A percentile compares a stretch with the other conserved stretches of the same genome.
Conservation (phyloP, 2,888 invertebrate species). For the Pseudoips prasinana region DNA sequence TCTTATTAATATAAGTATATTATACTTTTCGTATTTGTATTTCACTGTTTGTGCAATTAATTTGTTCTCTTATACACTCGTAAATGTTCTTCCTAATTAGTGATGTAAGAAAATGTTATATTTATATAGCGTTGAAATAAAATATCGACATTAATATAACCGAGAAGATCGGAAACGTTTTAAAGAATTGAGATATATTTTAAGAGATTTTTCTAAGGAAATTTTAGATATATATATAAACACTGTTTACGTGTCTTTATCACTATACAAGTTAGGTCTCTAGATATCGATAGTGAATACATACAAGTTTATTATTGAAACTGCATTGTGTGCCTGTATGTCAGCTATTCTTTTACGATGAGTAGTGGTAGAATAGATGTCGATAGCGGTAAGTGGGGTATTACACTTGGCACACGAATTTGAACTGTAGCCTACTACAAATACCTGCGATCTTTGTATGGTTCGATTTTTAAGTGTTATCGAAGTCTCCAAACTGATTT, state of each 20-base stretch:
- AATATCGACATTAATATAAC: constrained; percentile 55
- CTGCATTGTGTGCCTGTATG: constrained; percentile 59
- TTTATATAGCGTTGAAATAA: constrained; percentile 67
- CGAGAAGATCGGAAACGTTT: constrained; percentile 48
- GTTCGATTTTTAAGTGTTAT: too few species aligned
- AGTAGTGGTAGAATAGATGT: constrained; percentile 44
- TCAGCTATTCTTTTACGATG: constrained; percentile 57
- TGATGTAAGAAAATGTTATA: constrained; percentile 66
- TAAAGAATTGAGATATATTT: constrained; percentile 76
- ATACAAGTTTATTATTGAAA: constrained; percentile 48
- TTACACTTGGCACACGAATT: too few species aligned
- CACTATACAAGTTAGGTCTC: constrained; percentile 65
- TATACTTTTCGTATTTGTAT: constrained; percentile 50
- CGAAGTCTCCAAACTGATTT: too few species aligned
- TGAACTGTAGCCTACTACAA: too few species aligned
- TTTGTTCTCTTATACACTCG: constrained; percentile 65
- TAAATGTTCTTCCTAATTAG: constrained; percentile 76
- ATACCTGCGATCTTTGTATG: too few species aligned
- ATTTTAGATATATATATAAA: constrained; percentile 65
- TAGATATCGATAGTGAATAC: constrained; percentile 49
- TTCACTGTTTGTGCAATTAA: constrained; percentile 74
- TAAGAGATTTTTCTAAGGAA: constrained; percentile 77
- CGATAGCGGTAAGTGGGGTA: constrained; percentile 25
- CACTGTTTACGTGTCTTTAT: constrained; percentile 73
- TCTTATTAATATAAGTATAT: constrained; percentile 34